Base-by-base conservation (phyloP, 1,140 invertebrate species). In the Drosophila jambulina region DNA sequence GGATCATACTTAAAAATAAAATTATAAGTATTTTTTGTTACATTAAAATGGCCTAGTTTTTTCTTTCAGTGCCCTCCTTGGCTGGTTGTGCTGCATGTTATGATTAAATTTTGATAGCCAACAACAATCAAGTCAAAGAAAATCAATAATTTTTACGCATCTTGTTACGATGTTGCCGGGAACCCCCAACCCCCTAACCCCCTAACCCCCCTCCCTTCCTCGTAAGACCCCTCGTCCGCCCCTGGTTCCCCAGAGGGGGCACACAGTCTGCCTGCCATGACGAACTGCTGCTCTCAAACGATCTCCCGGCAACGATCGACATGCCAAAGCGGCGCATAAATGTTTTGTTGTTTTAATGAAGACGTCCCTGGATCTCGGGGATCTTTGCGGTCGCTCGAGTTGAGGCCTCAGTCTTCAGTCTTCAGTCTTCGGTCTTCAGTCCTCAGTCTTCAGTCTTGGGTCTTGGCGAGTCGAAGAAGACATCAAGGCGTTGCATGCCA, bases 101-200 rank as follows among this genome's bases (percentile, higher is more conserved):
- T 90, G 86, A 91, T 91, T 91, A 91, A 91, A 91, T 83, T 91
- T 91, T 91, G 86, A 90, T 90, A 90, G 86, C 85, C 85, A 88
- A 88, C 85, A 88, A 88, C 85, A 88, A 88, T 88, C 85, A 88
- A 88, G 85, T 90, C 85, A 85, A 69, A 80, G 85, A 90, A 91
- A 91, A 91, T 91, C 90, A 91, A 91, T 91, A 91, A 91, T 86
- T 91, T 91, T 91, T 90, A 91, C 90, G 90, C 90, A 91, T 91
- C 90, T 91, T 91, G 90, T 91, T 91, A 91, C 82, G 75, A 63
- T 86, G 72, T 82, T 65, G 71, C 64, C 71, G 59, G 53, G 53
- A 23, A 38, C 25, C 38, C 27, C 43, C 13, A 5, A 4, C 4
- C 27, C 21, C 9, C 15, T 2, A 12, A 7, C 10, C 59, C 19